phyloP scores from a whole-genome alignment of 2,113 vertebrate genomes.

The Rhinoderma darwinii region DNA sequence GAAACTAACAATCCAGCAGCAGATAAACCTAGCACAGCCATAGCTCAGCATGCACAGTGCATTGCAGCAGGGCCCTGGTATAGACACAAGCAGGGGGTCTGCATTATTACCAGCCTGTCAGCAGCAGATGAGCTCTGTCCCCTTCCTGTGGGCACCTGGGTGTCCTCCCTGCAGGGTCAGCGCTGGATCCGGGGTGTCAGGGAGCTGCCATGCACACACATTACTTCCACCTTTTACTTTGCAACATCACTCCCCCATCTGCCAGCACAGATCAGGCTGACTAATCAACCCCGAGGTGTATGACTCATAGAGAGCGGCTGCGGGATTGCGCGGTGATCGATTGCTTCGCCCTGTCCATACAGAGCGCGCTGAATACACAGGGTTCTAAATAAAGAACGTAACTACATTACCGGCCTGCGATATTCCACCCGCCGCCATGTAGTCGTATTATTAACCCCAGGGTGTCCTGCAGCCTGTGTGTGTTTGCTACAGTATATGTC shows the following conservation, averaged over 20 bases:
- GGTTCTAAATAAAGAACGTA: conserved; percentile 11
- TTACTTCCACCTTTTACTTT: conserved; percentile 9
- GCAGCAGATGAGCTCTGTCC: not conserved
- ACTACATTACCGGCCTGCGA: not conserved
- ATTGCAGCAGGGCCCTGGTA: not conserved
- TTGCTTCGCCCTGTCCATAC: conserved; percentile 17
- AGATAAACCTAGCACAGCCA: not conserved
- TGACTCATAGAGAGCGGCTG: not conserved
- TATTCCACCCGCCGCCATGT: not conserved
- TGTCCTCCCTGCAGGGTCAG: conserved; percentile 21
- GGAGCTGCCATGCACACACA: not conserved
- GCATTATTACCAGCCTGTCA: conserved; percentile 6
- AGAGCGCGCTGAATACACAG: not conserved
- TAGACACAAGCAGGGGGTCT: not conserved
- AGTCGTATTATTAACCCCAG: not conserved
- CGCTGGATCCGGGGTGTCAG: not conserved
- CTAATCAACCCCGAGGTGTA: not conserved
- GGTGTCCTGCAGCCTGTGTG: too few species aligned
- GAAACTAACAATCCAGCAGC: too few species aligned
- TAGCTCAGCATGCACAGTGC: not conserved
- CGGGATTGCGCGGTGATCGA: not conserved
- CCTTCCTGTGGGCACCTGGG: not conserved
- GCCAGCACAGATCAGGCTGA: conserved; percentile 3
- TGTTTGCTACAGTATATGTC: too few species aligned
- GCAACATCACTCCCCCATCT: not conserved